Evolutionary conservation across 2,113 vertebrate genomes (phyloP).

Genomic region (Gobiocypris rarus): DNA sequence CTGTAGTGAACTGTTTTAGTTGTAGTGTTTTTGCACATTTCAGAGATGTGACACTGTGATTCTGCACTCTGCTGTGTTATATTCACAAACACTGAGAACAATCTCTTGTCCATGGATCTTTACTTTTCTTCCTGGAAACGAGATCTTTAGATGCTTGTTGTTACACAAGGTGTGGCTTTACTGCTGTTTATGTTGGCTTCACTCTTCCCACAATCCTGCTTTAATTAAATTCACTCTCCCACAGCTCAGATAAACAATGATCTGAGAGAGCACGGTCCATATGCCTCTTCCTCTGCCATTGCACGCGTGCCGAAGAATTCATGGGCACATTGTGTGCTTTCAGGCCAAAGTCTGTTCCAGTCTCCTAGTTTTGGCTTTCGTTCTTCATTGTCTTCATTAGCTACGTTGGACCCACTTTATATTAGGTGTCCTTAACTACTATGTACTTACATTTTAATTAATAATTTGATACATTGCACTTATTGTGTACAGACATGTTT

Average conservation of each 20-base stretch:
- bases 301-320: conserved; percentile 30
- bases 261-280: conserved; percentile 27
- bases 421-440: no score
- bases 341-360: neutral
- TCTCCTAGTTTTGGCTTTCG: conserved; percentile 4
- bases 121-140: neutral
- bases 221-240: conserved; percentile 38
- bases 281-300: conserved; percentile 33
- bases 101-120: neutral
- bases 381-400: neutral
- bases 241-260: conserved; percentile 31
- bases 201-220: conserved; percentile 12
- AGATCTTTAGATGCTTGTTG: conserved; percentile 1
- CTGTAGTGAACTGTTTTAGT: no score
- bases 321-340: neutral
- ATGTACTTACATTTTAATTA: no score
- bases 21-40: neutral
- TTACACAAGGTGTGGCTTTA: neutral
- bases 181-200: conserved; percentile 13
- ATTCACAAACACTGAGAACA: neutral
- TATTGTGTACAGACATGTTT: no score
- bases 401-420: no score
- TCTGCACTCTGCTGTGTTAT: neutral
- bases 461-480: no score
- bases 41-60: neutral